These are phyloP conservation scores for Thaleichthys pacificus DNA, from an alignment of 2,797 vertebrate species.

Conservation along the genomic window DNA sequence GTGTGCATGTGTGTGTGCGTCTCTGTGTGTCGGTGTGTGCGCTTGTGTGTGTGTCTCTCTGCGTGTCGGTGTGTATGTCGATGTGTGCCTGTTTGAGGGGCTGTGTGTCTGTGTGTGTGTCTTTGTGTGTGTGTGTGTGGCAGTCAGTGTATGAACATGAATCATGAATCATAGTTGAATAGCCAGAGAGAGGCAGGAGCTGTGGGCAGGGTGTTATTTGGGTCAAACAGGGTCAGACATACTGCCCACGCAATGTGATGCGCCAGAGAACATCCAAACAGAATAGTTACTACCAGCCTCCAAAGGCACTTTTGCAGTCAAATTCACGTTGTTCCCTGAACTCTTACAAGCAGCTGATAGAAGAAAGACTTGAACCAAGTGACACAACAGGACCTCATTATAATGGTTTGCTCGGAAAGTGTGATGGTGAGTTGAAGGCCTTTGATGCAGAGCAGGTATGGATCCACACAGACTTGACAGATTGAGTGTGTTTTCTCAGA, in stretches of 20 bases:
- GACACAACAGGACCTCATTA: too few relatives aligned
- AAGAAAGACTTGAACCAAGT: too few relatives aligned
- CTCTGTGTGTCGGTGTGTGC: neutral
- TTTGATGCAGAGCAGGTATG: too few relatives aligned
- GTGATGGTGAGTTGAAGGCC: too few relatives aligned
- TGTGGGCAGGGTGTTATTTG: neutral
- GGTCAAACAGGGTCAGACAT: slow-evolving; percentile 7
- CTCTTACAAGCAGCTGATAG: too few relatives aligned
- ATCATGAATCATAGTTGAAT: neutral
- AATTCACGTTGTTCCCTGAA: too few relatives aligned
- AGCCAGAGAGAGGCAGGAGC: neutral
- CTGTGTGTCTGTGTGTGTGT: neutral
- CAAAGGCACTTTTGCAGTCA: too few relatives aligned
- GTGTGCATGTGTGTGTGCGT: neutral
- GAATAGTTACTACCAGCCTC: neutral
- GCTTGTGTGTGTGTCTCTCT: slow-evolving; percentile 1
- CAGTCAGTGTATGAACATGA: neutral
- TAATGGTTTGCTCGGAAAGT: too few relatives aligned
- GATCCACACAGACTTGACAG: too few relatives aligned
- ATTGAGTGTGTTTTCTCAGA: too few relatives aligned
- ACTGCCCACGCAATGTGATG: neutral
- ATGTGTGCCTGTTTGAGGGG: neutral
- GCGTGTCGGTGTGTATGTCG: neutral
- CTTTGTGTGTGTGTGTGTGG: neutral
- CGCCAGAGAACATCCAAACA: neutral